Evolutionary conservation across 2,797 vertebrate genomes (phyloP).

Genomic region (Muscicapa striata): DNA sequence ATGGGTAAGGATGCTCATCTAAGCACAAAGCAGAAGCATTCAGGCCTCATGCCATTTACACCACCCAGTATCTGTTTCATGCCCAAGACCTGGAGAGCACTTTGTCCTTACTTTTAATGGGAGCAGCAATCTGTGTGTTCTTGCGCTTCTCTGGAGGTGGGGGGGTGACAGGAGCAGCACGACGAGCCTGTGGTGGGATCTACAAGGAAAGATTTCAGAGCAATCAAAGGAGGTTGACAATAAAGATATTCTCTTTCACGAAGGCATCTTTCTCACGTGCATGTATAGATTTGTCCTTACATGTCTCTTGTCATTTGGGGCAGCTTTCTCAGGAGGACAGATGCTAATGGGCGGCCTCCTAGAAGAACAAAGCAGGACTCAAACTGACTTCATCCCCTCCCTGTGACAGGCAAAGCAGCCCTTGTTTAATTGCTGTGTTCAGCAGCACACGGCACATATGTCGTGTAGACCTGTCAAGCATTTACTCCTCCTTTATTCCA

Average conservation of each 20-base stretch:
- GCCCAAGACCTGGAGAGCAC: background rate
- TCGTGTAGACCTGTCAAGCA: constrained; percentile 55
- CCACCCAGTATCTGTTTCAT: fast-evolving
- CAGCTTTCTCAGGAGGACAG: constrained; percentile 41
- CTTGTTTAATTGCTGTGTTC: constrained; percentile 68
- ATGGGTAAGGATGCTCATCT: background rate
- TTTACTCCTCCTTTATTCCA: constrained; percentile 59
- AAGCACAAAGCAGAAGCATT: background rate
- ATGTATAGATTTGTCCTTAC: constrained; percentile 32
- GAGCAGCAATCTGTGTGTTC: constrained; percentile 65
- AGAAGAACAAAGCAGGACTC: constrained; percentile 55
- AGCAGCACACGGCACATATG: background rate
- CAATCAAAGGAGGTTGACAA: constrained; percentile 38
- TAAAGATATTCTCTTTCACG: background rate
- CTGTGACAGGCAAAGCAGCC: constrained; percentile 61
- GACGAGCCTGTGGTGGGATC: constrained; percentile 88
- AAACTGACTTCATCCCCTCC: constrained; percentile 38
- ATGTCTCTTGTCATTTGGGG: background rate
- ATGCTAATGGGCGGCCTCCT: constrained; percentile 23
- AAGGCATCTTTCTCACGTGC: background rate
- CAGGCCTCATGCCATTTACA: background rate
- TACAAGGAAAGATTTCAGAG: constrained; percentile 65
- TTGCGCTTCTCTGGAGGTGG: constrained; percentile 91
- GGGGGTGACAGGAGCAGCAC: constrained; percentile 87
- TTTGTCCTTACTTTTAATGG: constrained; percentile 74